Evolutionary conservation across 2,113 vertebrate species (phyloP).

Genomic region (Dipodomys spectabilis): DNA sequence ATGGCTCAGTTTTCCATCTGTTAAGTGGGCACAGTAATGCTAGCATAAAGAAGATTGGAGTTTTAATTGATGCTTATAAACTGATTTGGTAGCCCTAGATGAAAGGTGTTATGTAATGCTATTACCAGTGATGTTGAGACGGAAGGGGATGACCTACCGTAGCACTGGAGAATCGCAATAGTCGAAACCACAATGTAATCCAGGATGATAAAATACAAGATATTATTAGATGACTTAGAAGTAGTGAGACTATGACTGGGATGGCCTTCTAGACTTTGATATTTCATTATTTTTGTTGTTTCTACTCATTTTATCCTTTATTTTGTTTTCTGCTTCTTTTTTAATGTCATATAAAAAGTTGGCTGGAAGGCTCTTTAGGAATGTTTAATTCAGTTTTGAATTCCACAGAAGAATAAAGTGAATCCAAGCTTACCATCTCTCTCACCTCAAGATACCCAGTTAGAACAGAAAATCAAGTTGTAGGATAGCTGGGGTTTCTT

Average conservation of each 20-base stretch:
- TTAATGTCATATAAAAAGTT: conserved; percentile 10
- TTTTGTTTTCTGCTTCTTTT: conserved; percentile 32
- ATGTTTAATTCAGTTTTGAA: conserved; percentile 21
- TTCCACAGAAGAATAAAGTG: conserved; percentile 26
- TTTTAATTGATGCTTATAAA: conserved; percentile 76
- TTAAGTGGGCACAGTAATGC: conserved; percentile 66
- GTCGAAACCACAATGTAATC: conserved; percentile 64
- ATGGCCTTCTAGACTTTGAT: conserved; percentile 39
- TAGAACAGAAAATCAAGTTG: conserved; percentile 49
- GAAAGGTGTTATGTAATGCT: conserved; percentile 69
- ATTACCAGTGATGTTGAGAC: conserved; percentile 45
- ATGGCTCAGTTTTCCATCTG: conserved; percentile 60
- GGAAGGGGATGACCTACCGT: conserved; percentile 50
- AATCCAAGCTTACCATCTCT: neutral
- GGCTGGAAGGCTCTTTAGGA: neutral
- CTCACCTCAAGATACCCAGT: neutral
- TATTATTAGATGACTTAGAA: conserved; percentile 76
- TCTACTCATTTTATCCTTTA: conserved; percentile 23
- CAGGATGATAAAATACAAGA: conserved; percentile 71
- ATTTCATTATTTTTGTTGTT: conserved; percentile 57
- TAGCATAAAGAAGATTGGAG: conserved; percentile 50
- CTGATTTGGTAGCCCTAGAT: conserved; percentile 55
- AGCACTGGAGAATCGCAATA: conserved; percentile 61
- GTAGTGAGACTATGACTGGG: conserved; percentile 49
- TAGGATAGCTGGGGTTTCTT: conserved; percentile 21